A percentile compares a stretch with the other conserved stretches of the same genome.
Evolutionary conservation across 2,888 invertebrate genomes (phyloP).

Genomic region (Oscheius sp.): DNA sequence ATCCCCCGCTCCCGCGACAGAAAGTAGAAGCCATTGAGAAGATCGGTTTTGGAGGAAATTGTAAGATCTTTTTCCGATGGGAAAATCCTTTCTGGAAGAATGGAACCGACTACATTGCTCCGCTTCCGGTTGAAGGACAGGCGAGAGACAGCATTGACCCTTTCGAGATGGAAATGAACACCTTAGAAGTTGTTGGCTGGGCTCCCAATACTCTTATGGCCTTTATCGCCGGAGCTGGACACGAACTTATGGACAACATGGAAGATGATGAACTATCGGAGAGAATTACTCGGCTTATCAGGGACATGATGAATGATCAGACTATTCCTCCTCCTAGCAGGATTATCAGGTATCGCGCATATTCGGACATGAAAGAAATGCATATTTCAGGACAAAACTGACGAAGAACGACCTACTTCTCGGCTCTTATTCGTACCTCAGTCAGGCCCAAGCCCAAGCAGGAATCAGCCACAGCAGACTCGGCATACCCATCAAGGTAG

Average conservation of each 20-base stretch:
- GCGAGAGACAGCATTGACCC: constrained; percentile 44
- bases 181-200: constrained; percentile 61
- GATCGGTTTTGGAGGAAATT: constrained; percentile 62
- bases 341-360: constrained; percentile 33
- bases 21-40: constrained; percentile 65
- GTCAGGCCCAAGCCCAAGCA: constrained; percentile 52
- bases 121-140: constrained; percentile 59
- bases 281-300: constrained; percentile 57
- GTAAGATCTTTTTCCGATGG: constrained; percentile 68
- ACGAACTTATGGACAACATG: constrained; percentile 59
- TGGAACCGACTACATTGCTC: constrained; percentile 56
- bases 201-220: constrained; percentile 60
- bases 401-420: constrained; percentile 62
- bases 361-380: background rate
- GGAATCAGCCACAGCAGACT: constrained; percentile 54
- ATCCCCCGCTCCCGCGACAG: constrained; percentile 55
- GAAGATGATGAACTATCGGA: constrained; percentile 56
- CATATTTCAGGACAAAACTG: constrained; percentile 53
- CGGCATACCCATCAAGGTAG: constrained; percentile 59
- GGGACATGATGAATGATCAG: constrained; percentile 56
- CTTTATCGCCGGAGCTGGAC: constrained; percentile 68
- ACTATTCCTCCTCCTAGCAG: constrained; percentile 46
- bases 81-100: constrained; percentile 65
- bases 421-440: constrained; percentile 67
- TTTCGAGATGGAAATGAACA: constrained; percentile 58